Evolutionary conservation across 2,113 vertebrate species (phyloP).

Genomic region (Tylochromis polylepis): DNA sequence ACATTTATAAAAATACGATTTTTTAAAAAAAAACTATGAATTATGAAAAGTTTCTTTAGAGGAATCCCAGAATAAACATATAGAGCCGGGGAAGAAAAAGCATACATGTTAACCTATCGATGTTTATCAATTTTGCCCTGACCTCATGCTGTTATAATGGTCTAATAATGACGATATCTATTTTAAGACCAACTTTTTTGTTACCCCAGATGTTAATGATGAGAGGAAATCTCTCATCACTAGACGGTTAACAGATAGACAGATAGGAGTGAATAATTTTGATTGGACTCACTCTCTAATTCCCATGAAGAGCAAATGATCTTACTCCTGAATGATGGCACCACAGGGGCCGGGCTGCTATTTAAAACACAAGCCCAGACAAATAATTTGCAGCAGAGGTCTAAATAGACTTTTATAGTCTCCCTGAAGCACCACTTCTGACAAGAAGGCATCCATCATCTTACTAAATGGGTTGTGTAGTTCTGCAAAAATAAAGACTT

Average conservation of each 20-base stretch:
- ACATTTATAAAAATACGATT: not conserved
- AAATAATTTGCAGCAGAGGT: slow-evolving; percentile 12
- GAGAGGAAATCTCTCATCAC: not conserved
- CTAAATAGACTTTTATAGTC: slow-evolving; percentile 5
- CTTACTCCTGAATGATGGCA: not conserved
- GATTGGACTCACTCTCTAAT: not conserved
- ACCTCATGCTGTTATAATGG: not conserved
- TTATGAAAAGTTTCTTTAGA: not conserved
- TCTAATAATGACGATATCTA: not conserved
- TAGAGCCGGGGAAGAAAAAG: not conserved
- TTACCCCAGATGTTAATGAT: not conserved
- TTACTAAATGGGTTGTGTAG: not conserved
- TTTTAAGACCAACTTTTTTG: not conserved
- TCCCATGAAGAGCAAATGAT: not conserved
- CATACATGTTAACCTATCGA: not conserved
- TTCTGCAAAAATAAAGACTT: not conserved
- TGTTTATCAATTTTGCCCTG: rapidly evolving
- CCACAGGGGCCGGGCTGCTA: not conserved
- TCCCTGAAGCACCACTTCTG: slow-evolving; percentile 1
- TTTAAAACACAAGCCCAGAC: slow-evolving; percentile 1
- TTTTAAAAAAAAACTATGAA: not conserved
- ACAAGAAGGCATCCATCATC: slow-evolving; percentile 16
- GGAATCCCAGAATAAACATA: not conserved
- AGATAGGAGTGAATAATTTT: not conserved
- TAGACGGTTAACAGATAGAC: not conserved